Base-by-base conservation (phyloP, 2,113 vertebrate genomes). In the Clarias gariepinus region DNA sequence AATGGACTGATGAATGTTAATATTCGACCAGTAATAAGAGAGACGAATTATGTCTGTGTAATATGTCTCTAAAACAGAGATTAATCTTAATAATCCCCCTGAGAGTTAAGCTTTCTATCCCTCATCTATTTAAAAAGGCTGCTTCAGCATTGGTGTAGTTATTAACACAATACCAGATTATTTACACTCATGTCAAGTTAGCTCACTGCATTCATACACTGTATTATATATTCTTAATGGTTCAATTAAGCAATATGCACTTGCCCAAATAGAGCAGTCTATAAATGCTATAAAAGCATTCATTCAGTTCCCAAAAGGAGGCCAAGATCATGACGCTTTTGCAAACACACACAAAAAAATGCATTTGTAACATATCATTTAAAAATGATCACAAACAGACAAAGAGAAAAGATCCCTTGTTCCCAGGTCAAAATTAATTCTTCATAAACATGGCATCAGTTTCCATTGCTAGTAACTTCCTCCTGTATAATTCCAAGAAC, bases 71-170 rank as follows among this genome's bases (percentile, higher is more conserved):
- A 36, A 77, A 85, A 64, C 36, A 53, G 5, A 28, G 28, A 63
- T 64, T 52, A 77, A 85, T 85, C 58, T 13, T 77, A 78, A 78
- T 53, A 85, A 85, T 78, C 28, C 61, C 58, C 47, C 84, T 66
- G 60, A 66, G 61, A n/a, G 36, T 33, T 66, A 79, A 36, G 55
- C 9, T 30, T n/a, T 53, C 69, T 77, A 36, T 30, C n/a, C 41
- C 58, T 77, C 16, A 53, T 77, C 36, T 61, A 47, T 76, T 47
- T 61, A n/a, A 78, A 85, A 85, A 85, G 58, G 12, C 57, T 61
- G 55, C 55, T 15, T 84, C 55, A 84, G 58, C 71, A 63, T 36
- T 23, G 18, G n/a, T 63, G 36, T 28, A 63, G 36, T 53, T 63
- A 80, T 60, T 80, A 60, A 58, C 77, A 79, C 33, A 63, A 53